phyloP scores from a whole-genome alignment of 2,888 invertebrate species.

The Phyto melanocephala region DNA sequence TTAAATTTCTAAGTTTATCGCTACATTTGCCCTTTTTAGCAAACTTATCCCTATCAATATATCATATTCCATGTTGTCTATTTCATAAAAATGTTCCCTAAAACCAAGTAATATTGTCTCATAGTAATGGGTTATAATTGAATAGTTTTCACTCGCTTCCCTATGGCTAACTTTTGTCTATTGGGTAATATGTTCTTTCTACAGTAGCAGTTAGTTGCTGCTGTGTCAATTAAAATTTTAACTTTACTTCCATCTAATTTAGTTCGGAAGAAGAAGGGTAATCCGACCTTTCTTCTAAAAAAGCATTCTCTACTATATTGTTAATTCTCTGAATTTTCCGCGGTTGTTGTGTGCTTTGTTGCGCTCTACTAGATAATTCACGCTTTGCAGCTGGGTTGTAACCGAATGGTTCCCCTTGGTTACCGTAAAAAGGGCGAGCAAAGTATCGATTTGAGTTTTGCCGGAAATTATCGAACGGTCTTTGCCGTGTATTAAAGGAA shows the following conservation, averaged over 20 bases:
- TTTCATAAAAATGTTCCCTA: constrained; percentile 34
- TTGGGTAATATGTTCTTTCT: constrained; percentile 13
- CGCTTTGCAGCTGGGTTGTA: too few species aligned
- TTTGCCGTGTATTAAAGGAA: neutral
- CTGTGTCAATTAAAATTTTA: constrained; percentile 38
- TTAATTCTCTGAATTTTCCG: too few species aligned
- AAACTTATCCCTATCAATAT: constrained; percentile 18
- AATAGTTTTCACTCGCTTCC: constrained; percentile 17
- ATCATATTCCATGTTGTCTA: constrained; percentile 43
- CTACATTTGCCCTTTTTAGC: neutral
- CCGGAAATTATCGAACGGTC: neutral
- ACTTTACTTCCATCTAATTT: neutral
- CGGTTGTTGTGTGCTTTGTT: neutral
- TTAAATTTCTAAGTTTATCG: neutral
- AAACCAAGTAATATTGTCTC: constrained; percentile 30
- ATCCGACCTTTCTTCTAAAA: neutral
- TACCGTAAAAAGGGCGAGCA: too few species aligned
- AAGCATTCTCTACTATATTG: too few species aligned
- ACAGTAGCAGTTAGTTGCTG: constrained; percentile 40
- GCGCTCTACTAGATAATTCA: too few species aligned
- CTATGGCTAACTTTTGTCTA: constrained; percentile 24
- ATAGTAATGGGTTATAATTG: neutral
- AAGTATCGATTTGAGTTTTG: too few species aligned
- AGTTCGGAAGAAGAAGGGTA: neutral
- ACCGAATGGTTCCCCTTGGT: too few species aligned